Base-by-base conservation (phyloP, 2,797 vertebrate species). In the Cottoperca gobio region DNA sequence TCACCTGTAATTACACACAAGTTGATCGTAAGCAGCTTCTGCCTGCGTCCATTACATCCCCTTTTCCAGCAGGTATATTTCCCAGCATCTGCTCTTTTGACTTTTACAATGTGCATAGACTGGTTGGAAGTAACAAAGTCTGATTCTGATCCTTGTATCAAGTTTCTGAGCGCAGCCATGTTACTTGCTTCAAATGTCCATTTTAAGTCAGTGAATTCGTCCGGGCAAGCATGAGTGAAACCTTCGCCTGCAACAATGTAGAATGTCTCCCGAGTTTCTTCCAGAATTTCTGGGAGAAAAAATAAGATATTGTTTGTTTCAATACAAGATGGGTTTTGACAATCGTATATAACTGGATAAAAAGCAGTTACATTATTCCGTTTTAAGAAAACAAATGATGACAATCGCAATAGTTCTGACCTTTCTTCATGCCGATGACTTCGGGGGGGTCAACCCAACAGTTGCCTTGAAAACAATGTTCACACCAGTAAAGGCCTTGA, bases 401-500 rank as follows among this genome's bases (percentile, higher is more conserved):
- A 26, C 21, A 19, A 17, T 57, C 6, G n/a, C 0, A 23, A 45
- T 9, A 16, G 21, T 19, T 65, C 82, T 81, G 46, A 94, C 92
- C 90, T 87, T 81, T 79, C 6, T 60, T 57, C 17, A 91, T 49
- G 7, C 17, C 63, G 65, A 81, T 13, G 53, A 61, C 31, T 31
- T 16, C 39, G 4, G 0, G 0, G 21, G 1, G 5, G 35, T 59
- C 3, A 1, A 0, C 2, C 14, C 0, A 1, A 37, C 82, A 87
- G 0, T 0, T 1, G 3, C n/a, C 1, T 31, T 66, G 0, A 37
- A 13, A 0, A 66, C 87, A 85, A 0, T 11, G 14, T 74, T 84
- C 23, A 84, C 92, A 93, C 52, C 64, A 73, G 79, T 93, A 94
- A 7, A 42, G 33, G 21, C 93, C 92, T 68, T 86, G 45, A 65